These are phyloP conservation scores for Bolinopsis microptera DNA, from an alignment of 37 sponge, comb jelly and placozoan genomes.

Conservation along the genomic window DNA sequence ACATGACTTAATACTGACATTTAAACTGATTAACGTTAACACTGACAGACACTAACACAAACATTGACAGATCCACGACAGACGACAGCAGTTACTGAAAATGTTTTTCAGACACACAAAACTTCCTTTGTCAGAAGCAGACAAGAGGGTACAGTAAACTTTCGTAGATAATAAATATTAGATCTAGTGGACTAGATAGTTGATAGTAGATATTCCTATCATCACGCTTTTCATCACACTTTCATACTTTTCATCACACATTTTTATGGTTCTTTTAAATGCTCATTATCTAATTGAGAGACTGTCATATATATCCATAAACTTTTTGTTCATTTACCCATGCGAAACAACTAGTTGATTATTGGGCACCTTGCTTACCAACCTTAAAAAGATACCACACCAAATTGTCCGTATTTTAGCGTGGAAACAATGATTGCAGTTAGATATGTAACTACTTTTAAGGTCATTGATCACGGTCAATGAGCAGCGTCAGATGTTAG, in stretches of 20 bases:
- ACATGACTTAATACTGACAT: too few species aligned
- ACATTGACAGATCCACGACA: neutral
- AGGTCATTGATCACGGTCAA: neutral
- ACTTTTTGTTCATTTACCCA: too few species aligned
- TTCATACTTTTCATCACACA: neutral
- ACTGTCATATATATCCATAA: neutral
- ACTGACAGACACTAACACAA: too few species aligned
- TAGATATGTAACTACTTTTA: neutral
- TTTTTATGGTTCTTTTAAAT: neutral
- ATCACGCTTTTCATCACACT: neutral
- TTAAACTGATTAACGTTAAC: too few species aligned
- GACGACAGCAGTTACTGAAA: neutral
- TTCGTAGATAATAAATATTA: too few species aligned
- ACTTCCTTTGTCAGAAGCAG: conserved; percentile 9
- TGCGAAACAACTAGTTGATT: too few species aligned
- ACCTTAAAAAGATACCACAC: too few species aligned
- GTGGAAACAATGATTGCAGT: neutral
- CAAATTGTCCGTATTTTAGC: too few species aligned
- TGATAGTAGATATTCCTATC: too few species aligned
- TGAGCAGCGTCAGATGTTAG: neutral
- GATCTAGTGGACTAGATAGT: too few species aligned
- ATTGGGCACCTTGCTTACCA: too few species aligned
- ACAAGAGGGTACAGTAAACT: neutral
- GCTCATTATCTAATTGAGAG: neutral
- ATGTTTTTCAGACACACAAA: conserved; percentile 44